These are phyloP conservation scores for Ataeniobius toweri DNA, from an alignment of 2,797 vertebrate species.

Conservation along the genomic window DNA sequence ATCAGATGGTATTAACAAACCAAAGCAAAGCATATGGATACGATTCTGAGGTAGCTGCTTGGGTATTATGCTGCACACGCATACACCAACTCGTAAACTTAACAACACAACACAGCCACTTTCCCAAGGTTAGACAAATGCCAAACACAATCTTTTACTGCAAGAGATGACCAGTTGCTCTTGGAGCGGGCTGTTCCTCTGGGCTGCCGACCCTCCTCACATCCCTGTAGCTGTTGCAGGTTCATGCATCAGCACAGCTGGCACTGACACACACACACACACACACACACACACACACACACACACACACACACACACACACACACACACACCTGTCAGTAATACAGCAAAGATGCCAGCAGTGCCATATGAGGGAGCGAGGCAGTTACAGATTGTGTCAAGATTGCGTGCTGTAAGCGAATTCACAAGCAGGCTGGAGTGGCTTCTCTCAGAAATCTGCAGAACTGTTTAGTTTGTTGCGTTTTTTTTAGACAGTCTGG, in stretches of 20 bases:
- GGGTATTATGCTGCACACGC: constrained; percentile 51
- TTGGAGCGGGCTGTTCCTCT: constrained; percentile 62
- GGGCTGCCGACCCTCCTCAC: constrained; percentile 45
- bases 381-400: constrained; percentile 51
- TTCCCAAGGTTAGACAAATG: constrained; percentile 79
- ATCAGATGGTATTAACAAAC: constrained; percentile 69
- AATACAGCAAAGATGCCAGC: constrained; percentile 46
- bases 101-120: constrained; percentile 28
- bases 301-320: no score
- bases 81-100: constrained; percentile 17
- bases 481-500: constrained; percentile 29
- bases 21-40: constrained; percentile 72
- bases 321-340: constrained; percentile 50
- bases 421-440: constrained; percentile 34
- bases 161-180: constrained; percentile 67
- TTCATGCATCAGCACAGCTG: constrained; percentile 51
- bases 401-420: constrained; percentile 53
- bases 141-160: constrained; percentile 64
- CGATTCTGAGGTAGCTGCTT: constrained; percentile 66
- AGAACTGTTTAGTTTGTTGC: constrained; percentile 35
- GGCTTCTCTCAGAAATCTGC: constrained; percentile 50
- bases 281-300: no score
- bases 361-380: constrained; percentile 48
- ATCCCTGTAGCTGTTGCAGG: constrained; percentile 48
- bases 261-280: constrained; percentile 26